These are phyloP conservation scores for Gari tellinella DNA, from an alignment of 2,888 invertebrate species.

Conservation along the genomic window DNA sequence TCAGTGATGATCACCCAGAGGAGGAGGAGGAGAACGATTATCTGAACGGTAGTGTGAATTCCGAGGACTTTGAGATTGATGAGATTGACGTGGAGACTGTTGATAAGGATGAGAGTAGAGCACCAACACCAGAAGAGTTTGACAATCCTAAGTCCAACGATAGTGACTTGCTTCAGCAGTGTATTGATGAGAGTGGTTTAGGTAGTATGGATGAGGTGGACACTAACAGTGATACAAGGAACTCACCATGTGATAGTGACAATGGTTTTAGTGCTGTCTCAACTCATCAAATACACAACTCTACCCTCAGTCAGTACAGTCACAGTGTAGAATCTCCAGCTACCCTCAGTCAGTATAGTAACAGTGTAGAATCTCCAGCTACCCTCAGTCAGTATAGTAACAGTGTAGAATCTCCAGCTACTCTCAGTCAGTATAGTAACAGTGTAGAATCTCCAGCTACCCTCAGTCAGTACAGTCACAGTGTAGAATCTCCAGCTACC, in stretches of 20 bases:
- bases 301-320: no score
- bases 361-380: not conserved
- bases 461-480: no score
- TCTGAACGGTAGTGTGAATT: constrained; percentile 58
- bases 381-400: no score
- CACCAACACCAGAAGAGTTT: no score
- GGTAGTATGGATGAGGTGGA: not conserved
- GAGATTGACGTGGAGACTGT: constrained; percentile 62
- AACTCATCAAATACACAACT: no score
- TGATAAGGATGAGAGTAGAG: constrained; percentile 22
- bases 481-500: not conserved
- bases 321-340: no score
- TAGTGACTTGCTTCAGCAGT: constrained; percentile 46
- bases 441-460: not conserved
- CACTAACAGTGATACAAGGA: no score
- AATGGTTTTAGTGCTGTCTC: no score
- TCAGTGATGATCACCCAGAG: constrained; percentile 4
- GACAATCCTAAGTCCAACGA: not conserved
- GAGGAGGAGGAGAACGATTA: constrained; percentile 51
- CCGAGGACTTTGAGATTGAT: constrained; percentile 61
- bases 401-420: no score
- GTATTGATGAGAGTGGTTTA: constrained; percentile 51
- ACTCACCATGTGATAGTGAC: no score
- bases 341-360: no score
- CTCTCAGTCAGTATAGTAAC: no score